Conservation (phyloP, 2,797 vertebrate species). For the Scomberomorus guttatus region DNA sequence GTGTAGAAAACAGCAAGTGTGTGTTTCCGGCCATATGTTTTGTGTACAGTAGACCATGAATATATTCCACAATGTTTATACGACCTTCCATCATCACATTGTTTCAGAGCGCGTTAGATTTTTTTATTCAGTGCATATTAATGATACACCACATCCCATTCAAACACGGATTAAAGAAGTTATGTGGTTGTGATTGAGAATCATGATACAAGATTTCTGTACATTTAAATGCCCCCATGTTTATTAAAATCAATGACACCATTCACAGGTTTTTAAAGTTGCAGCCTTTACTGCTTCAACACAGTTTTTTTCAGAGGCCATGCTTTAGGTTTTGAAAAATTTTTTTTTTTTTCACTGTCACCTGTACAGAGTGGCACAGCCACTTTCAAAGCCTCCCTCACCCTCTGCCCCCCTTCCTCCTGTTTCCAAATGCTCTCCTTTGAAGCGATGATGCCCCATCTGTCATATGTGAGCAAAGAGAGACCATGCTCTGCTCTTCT, state of each 20-base stretch:
- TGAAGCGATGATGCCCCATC: constrained; percentile 99
- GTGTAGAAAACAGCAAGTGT: not conserved
- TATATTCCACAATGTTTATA: not conserved
- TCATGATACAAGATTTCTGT: constrained; percentile 23
- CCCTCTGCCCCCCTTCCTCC: constrained; percentile 87
- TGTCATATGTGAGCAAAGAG: constrained; percentile 97
- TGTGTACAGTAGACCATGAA: constrained; percentile 11
- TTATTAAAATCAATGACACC: not conserved
- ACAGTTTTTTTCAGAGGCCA: not conserved
- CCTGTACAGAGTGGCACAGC: constrained; percentile 91
- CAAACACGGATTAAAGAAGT: constrained; percentile 26
- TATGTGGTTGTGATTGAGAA: constrained; percentile 36
- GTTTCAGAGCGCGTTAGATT: not conserved
- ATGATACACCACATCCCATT: not conserved
- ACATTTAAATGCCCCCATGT: constrained; percentile 3
- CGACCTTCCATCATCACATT: constrained; percentile 14
- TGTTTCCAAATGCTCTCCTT: constrained; percentile 94
- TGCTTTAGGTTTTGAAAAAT: constrained; percentile 9
- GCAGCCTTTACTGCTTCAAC: not conserved
- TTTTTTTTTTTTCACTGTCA: constrained; percentile 79
- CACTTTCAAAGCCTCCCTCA: constrained; percentile 70
- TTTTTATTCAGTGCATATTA: not conserved
- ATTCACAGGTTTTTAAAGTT: constrained; percentile 11
- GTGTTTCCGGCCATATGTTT: constrained; percentile 20
- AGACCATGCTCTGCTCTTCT: constrained; percentile 96